These are phyloP conservation scores for Trachops cirrhosus DNA, from an alignment of 2,797 vertebrate genomes.

Conservation along the genomic window DNA sequence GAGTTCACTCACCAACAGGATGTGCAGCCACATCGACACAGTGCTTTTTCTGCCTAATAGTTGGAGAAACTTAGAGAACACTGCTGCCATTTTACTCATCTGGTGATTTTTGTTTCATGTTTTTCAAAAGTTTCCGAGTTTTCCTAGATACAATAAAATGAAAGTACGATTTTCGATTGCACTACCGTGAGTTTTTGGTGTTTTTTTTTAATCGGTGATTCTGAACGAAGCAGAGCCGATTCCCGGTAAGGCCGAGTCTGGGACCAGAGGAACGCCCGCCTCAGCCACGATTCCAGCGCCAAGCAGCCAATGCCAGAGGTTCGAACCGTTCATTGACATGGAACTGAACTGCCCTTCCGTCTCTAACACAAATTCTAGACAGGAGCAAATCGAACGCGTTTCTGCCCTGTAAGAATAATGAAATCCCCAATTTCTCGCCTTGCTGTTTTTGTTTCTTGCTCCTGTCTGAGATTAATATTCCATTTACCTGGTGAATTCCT, in stretches of 20 bases:
- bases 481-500: neutral
- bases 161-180: neutral
- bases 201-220: neutral
- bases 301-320: neutral
- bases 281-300: neutral
- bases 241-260: neutral
- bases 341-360: neutral
- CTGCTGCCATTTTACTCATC: neutral
- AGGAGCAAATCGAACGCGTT: neutral
- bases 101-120: neutral
- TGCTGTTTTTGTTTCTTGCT: neutral
- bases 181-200: neutral
- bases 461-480: neutral
- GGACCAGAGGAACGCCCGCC: neutral
- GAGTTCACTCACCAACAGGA: neutral
- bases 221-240: neutral
- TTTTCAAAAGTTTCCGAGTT: neutral
- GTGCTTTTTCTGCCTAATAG: neutral
- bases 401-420: neutral
- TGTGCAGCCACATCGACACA: neutral
- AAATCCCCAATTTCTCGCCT: neutral
- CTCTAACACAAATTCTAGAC: neutral
- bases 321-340: neutral
- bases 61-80: slow-evolving; percentile 1
- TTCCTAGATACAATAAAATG: neutral